Conservation (phyloP, 2,888 invertebrate species). For the Cephus spinipes region DNA sequence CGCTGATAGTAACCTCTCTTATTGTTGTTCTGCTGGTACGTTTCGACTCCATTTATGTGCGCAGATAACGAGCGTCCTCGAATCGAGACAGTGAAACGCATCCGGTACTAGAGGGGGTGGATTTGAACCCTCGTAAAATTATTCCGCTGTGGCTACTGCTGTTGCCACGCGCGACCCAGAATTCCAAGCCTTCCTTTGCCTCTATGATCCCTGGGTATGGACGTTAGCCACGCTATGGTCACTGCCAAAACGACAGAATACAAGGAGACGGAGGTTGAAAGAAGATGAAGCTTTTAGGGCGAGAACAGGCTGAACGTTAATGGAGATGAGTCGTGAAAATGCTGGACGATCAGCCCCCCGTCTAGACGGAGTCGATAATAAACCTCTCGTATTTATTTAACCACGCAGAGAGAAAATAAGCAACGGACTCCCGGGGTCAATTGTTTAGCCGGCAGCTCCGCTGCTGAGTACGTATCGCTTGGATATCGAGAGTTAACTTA, state of each 20-base stretch:
- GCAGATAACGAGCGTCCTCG: neutral
- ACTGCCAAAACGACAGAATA: neutral
- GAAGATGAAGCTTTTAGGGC: neutral
- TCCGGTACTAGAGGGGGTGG: neutral
- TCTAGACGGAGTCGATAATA: neutral
- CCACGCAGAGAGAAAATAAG: neutral
- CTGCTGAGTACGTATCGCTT: neutral
- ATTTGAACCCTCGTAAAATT: neutral
- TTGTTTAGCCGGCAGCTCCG: neutral
- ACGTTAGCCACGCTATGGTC: neutral
- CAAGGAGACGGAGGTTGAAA: neutral
- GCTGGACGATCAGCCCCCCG: neutral
- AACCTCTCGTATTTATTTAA: neutral
- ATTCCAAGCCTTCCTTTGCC: neutral
- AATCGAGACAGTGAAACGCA: neutral
- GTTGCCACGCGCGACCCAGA: neutral
- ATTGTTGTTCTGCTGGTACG: neutral
- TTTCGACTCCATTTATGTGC: neutral
- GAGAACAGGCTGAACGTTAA: neutral
- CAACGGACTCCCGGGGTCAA: neutral
- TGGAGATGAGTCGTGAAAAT: neutral
- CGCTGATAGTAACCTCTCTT: neutral
- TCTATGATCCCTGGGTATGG: neutral
- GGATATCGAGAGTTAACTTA: neutral
- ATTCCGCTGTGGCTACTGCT: neutral